These are phyloP conservation scores for Pegoplata infirma DNA, from an alignment of 2,888 invertebrate genomes.

Conservation along the genomic window DNA sequence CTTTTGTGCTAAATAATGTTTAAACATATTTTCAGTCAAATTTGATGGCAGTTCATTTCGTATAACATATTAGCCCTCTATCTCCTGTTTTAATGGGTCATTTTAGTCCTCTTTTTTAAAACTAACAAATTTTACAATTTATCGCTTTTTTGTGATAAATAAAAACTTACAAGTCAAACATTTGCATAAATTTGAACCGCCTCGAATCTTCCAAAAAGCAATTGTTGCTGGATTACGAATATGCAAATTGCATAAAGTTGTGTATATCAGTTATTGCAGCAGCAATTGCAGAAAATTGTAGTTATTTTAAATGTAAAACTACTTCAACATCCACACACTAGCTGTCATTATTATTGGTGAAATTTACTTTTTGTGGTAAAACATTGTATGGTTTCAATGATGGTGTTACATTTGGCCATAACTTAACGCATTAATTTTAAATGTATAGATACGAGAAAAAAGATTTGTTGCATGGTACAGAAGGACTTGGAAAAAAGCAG, in stretches of 20 bases:
- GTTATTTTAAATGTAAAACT: constrained; percentile 1
- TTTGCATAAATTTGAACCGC: too few relatives aligned
- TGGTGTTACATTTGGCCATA: constrained; percentile 60
- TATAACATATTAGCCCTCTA: too few relatives aligned
- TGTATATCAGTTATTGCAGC: constrained; percentile 6
- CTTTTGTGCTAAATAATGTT: too few relatives aligned
- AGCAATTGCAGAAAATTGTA: constrained; percentile 48
- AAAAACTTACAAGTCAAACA: too few relatives aligned
- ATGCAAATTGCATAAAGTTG: neutral
- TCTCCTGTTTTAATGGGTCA: too few relatives aligned
- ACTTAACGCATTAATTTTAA: constrained; percentile 59
- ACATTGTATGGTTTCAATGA: constrained; percentile 40
- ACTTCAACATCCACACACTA: neutral
- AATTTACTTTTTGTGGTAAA: constrained; percentile 50
- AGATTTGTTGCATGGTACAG: neutral
- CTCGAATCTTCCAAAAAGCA: too few relatives aligned
- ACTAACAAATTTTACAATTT: too few relatives aligned
- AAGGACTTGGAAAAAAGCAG: neutral
- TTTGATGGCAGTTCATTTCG: too few relatives aligned
- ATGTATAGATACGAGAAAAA: constrained; percentile 31
- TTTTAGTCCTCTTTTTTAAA: too few relatives aligned
- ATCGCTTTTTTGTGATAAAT: too few relatives aligned
- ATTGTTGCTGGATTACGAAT: too few relatives aligned
- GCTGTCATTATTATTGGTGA: constrained; percentile 38
- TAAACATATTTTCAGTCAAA: too few relatives aligned